Percentiles rank a stretch among this genome's conserved stretches.
Conservation (phyloP, 1,140 invertebrate genomes). For the Akabosia matsudoensis region DNA sequence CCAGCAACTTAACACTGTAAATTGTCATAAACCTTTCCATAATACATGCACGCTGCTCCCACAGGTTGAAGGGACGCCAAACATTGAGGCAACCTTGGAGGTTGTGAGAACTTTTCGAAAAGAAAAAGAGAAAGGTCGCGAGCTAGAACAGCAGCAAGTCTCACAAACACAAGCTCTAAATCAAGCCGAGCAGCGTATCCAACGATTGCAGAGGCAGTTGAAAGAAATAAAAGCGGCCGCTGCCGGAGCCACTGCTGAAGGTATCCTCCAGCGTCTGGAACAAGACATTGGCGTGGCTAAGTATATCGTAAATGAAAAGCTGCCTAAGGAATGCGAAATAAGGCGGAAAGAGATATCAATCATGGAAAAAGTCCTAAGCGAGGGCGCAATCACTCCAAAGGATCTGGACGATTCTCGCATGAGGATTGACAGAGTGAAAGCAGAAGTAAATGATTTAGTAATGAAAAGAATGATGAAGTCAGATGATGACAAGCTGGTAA, state of each 20-base stretch:
- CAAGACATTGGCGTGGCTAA: slow-evolving; percentile 65
- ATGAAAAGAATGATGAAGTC: slow-evolving; percentile 57
- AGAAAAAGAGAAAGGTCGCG: slow-evolving; percentile 70
- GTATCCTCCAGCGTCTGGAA: slow-evolving; percentile 49
- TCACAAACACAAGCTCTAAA: slow-evolving; percentile 57
- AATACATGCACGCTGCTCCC: slow-evolving; percentile 24
- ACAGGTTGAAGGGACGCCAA: slow-evolving; percentile 56
- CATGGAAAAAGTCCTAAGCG: slow-evolving; percentile 61
- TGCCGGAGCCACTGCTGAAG: slow-evolving; percentile 59
- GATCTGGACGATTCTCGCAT: slow-evolving; percentile 33
- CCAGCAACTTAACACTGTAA: background rate
- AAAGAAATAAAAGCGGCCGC: slow-evolving; percentile 57
- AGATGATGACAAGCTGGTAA: slow-evolving; percentile 70
- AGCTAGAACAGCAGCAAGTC: slow-evolving; percentile 62
- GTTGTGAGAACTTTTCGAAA: slow-evolving; percentile 65
- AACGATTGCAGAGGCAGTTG: slow-evolving; percentile 58
- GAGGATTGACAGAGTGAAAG: slow-evolving; percentile 59
- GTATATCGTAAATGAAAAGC: slow-evolving; percentile 73
- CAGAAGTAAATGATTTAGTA: slow-evolving; percentile 61
- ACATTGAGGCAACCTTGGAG: slow-evolving; percentile 60
- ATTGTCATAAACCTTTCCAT: background rate
- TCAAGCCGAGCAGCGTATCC: slow-evolving; percentile 57
- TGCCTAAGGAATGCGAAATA: slow-evolving; percentile 67
- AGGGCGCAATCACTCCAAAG: slow-evolving; percentile 25
- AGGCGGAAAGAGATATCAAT: slow-evolving; percentile 66